Evolutionary conservation across 2,797 vertebrate species (phyloP), one percentile per base, ranked within the genome.

Genomic region (Vultur gryphus): DNA sequence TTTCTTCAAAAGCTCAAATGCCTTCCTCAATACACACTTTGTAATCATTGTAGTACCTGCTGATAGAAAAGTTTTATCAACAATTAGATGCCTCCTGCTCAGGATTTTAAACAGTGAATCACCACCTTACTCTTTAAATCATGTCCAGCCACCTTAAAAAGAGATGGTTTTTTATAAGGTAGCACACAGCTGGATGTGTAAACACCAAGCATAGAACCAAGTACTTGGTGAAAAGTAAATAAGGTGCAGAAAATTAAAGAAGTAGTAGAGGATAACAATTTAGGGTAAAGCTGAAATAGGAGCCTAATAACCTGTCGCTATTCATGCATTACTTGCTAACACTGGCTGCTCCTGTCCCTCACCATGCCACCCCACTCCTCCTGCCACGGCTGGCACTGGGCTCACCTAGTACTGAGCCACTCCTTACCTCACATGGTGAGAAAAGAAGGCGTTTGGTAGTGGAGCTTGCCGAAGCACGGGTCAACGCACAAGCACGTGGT

Each of bases 381-480:
- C 81, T 37, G n/a, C 44, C 43, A 31, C 3, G 1, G 48, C 31
- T 70, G 41, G 28, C 39, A 41, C 21, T 13, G 25, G 37, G 49
- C 43, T 89, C 55, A 28, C 12, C 31, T 7, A 13, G 31, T 7
- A 31, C 46, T 11, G 35, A 88, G 33, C 41, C 16, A n/a, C 19
- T 79, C 11, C 6, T 28, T 24, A 46, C 29, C 26, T 58, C 41
- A 33, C 26, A 12, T 0, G 10, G 21, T 7, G 20, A 54, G 37
- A 35, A 66, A 51, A 44, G 35, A 7, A 7, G 21, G 33, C 3
- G 5, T n/a, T 58, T 49, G 44, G 41, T 57, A 33, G 29, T 4
- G 21, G 29, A 44, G 37, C 33, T 51, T 17, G 41, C 28, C 2
- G 1, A 81, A 51, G n/a, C n/a, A 61, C 0, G 0, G 14, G n/a